Base-by-base conservation (phyloP, 2,888 invertebrate species). In the Mycalesis mineus region DNA sequence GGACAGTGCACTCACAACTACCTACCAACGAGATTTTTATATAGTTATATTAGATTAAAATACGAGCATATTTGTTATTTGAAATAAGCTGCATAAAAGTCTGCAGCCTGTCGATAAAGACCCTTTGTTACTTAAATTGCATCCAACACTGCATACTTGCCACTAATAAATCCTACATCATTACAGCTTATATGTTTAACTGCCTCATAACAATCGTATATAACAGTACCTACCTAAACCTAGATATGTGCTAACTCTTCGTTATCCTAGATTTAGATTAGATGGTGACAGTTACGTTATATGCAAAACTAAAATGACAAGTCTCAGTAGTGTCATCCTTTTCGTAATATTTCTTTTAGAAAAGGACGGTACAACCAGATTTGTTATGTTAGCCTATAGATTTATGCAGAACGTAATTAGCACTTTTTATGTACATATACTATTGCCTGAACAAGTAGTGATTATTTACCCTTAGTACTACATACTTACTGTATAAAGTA, bases 31-130 rank as follows among this genome's bases (percentile, higher is more conserved):
- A 22, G 22, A 22, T 22, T 22, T 22, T 22, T 5, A 22, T 4
- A 22, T 4, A 22, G 5, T 4, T 4, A 22, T 4, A 2, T 22
- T 5, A 22, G 5, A 22, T 22, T 22, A 22, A 22, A 22, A 22
- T 5, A 33, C 2, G 33, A 33, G 9, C 1, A 7, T 17, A 15
- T 45, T 45, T 31, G 14, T 45, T 36, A 28, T 22, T 39, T 29
- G 15, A 9, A 11, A 48, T 29, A 36, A 42, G 29, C 40, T 69
- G 72, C 74, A 71, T 49, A 54, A 57, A 65, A 66, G 69, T 58
- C 31, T 7, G 15, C 72, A 84, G 83, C 84, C 80, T 81, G 76
- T 74, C 78, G 87, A 84, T 84, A 79, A 87, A 88, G 87, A 84
- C 82, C 88, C 85, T 80, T 75, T 82, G 88, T 88, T 88, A 88